Base-by-base conservation (phyloP, 2,888 invertebrate species). In the Aplocera efformata region DNA sequence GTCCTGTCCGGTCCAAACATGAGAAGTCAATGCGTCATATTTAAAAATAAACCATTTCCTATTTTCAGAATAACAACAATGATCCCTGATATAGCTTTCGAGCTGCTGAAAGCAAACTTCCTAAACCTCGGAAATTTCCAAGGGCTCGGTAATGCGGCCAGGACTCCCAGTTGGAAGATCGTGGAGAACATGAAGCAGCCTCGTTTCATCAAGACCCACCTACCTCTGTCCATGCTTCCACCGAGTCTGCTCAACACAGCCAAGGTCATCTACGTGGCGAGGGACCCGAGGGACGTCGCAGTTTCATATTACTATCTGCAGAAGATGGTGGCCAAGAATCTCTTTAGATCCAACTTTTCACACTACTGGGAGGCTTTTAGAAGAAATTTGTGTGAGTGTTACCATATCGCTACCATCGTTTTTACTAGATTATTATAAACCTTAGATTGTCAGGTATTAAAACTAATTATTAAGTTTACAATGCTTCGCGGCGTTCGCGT, bases 221-320 rank as follows among this genome's bases (percentile, higher is more conserved):
- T 93, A 24, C 92, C 92, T 0, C 81, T 90, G 34, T 80, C 90
- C 0, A 65, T 92, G 10, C 66, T 93, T n/a, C 92, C 93, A 0
- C 82, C 84, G 0, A 72, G 72, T 51, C 36, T 88, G 4, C 50
- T 83, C 7, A 72, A 74, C 53, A 77, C 72, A 78, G 91, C 91
- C 0, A 84, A 80, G 55, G 85, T 94, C 2, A 85, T 94, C 9
- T 94, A 94, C 60, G 91, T 94, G 0, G 90, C 91, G 0, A 88
- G 94, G 55, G 93, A 94, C 63, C 92, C 94, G 0, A 91, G 94
- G 55, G 94, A 94, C 62, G 91, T 92, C 0, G 89, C 90, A 1
- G 90, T 94, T 0, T 94, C 94, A 0, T 92, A 91, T 58, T 94
- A 89, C 63, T 92, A 93, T 62, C 90, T 94, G 40, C 90, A 91